Percentiles rank a stretch among this genome's conserved stretches.
These are phyloP conservation scores for Sminthurinus aureus DNA, from an alignment of 2,888 invertebrate species.

Conservation along the genomic window DNA sequence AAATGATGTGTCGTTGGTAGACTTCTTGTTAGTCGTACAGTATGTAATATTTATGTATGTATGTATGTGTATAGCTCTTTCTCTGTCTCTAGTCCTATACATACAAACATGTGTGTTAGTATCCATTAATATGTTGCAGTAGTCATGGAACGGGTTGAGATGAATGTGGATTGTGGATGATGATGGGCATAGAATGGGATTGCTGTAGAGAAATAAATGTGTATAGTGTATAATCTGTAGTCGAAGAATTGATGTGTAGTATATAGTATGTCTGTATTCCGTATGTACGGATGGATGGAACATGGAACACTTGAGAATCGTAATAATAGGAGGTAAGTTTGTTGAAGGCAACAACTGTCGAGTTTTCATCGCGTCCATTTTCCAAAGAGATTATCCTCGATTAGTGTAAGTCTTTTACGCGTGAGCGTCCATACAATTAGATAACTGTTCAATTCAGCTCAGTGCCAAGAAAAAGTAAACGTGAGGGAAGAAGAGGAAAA, in stretches of 20 bases:
- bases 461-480: conserved; percentile 21
- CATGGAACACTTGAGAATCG: conserved; percentile 24
- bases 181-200: not conserved
- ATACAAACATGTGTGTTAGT: too few relatives aligned
- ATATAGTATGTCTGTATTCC: too few relatives aligned
- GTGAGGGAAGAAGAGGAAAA: not conserved
- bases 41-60: not conserved
- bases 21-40: not conserved
- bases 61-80: not conserved
- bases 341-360: conserved; percentile 51
- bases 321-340: conserved; percentile 37
- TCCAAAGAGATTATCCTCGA: conserved; percentile 51
- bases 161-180: too few relatives aligned
- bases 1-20: not conserved
- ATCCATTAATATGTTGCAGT: too few relatives aligned
- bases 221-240: not conserved
- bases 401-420: conserved; percentile 52
- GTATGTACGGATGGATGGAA: conserved; percentile 30
- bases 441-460: conserved; percentile 38
- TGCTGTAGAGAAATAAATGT: not conserved
- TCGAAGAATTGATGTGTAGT: not conserved
- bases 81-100: too few relatives aligned
- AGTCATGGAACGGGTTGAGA: too few relatives aligned
- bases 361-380: conserved; percentile 43
- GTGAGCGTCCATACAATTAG: conserved; percentile 53